Evolutionary conservation across 2,888 invertebrate genomes (phyloP), one percentile per base, ranked within the genome.

Genomic region (Timema cristinae): DNA sequence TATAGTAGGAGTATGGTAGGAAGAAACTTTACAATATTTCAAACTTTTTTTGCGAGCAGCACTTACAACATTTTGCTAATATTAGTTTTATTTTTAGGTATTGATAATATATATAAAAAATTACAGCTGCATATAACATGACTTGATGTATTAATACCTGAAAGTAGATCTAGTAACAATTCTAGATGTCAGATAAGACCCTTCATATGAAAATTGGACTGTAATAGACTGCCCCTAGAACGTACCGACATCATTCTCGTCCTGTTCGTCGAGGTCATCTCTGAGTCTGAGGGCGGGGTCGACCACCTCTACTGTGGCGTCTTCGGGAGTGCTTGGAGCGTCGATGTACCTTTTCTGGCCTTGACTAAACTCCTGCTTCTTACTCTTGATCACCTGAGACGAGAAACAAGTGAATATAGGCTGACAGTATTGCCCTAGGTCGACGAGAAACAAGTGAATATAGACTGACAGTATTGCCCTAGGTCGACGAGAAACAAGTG

Each of bases 181-280:
- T n/a, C n/a, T n/a, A n/a, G n/a, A n/a, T n/a, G n/a, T n/a, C n/a
- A n/a, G n/a, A n/a, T n/a, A n/a, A n/a, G 6, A 56, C 59, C 7
- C 16, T 16, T 15, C 11, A 51, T n/a, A n/a, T n/a, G n/a, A n/a
- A n/a, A n/a, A n/a, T n/a, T n/a, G n/a, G n/a, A 9, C 13, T 11
- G 8, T 50, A 13, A 16, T 5, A 68, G 67, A 56, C 9, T 48
- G 15, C 48, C 6, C 7, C 10, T n/a, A 6, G 7, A 16, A 47
- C 79, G 77, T 78, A 85, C 89, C 92, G 68, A 93, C 86, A 81
- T 93, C 92, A 78, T 90, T 90, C 80, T 93, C 92, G 79, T 93
- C 93, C 74, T 91, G 91, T 79, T 92, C 90, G 79, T 93, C 93
- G 75, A 93, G 84, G 82, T 93, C 93, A 79, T 93, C 93, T 74